Evolutionary conservation across 2,888 invertebrate genomes (phyloP).

Genomic region (Mesochorus sp.): DNA sequence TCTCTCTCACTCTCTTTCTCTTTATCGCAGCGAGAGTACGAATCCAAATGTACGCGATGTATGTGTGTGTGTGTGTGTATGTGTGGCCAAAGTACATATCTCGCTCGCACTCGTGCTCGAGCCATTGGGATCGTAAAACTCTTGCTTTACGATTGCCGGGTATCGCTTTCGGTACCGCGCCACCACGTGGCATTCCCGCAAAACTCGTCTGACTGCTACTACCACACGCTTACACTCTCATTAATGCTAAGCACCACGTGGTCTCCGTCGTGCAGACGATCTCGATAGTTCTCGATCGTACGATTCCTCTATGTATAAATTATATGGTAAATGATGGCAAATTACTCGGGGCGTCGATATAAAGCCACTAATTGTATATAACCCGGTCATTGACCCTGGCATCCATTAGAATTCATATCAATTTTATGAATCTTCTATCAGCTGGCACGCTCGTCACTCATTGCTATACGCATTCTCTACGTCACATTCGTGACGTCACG

Average conservation of each 20-base stretch:
- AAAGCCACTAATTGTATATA: no score
- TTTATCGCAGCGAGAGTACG: constrained; percentile 11
- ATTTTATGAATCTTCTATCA: no score
- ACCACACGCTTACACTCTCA: constrained; percentile 42
- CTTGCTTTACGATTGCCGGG: constrained; percentile 80
- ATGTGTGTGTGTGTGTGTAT: constrained; percentile 15
- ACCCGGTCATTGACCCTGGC: no score
- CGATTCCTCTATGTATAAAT: no score
- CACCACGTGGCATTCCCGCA: constrained; percentile 67
- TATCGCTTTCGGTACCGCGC: constrained; percentile 78
- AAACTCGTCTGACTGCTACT: constrained; percentile 58
- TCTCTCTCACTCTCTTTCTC: constrained; percentile 33
- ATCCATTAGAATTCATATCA: no score
- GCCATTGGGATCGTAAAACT: constrained; percentile 79
- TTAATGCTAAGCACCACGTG: constrained; percentile 51
- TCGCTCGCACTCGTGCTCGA: constrained; percentile 63
- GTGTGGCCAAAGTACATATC: not conserved
- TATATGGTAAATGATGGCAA: no score
- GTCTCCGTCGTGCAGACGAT: constrained; percentile 22
- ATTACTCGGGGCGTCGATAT: no score
- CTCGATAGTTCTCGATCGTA: no score
- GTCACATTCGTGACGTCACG: constrained; percentile 51
- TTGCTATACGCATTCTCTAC: no score
- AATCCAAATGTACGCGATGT: constrained; percentile 4
- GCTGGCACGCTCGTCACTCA: no score